A percentile compares a stretch with the other conserved stretches of the same genome.
Evolutionary conservation across 2,113 vertebrate genomes (phyloP).

Genomic region (Plecotus auritus): DNA sequence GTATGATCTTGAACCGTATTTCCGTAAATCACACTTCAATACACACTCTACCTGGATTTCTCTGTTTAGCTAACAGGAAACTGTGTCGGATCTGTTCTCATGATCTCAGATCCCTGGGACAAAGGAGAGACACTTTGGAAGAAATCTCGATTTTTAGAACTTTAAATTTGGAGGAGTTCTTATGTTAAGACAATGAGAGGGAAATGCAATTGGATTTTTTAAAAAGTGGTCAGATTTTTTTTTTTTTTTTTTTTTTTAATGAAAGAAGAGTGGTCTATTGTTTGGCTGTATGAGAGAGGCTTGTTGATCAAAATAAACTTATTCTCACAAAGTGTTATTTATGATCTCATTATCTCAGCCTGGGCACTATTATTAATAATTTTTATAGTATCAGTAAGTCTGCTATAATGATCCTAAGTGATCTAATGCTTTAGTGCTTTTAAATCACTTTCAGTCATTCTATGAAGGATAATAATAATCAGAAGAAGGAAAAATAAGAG

Average conservation of each 20-base stretch:
- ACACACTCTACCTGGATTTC: background rate
- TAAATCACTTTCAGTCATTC: background rate
- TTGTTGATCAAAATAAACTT: conserved; percentile 35
- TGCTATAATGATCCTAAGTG: background rate
- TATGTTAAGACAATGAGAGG: background rate
- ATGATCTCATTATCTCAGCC: background rate
- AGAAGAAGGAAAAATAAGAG: background rate
- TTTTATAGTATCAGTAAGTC: background rate
- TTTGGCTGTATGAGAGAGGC: background rate
- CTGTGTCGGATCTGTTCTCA: background rate
- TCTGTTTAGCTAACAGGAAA: background rate
- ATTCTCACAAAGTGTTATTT: background rate
- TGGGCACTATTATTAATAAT: background rate
- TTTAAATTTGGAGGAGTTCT: background rate
- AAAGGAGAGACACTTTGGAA: background rate
- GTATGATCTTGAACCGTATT: background rate
- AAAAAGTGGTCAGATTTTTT: background rate
- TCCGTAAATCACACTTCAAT: background rate
- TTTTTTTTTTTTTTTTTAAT: background rate
- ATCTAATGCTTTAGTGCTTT: background rate
- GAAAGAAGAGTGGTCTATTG: background rate
- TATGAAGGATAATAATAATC: background rate
- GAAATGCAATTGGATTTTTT: background rate
- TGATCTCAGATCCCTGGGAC: background rate
- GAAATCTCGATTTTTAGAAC: background rate